These are phyloP conservation scores for Drosophila conformis DNA, from an alignment of 2,888 invertebrate genomes.

Conservation along the genomic window DNA sequence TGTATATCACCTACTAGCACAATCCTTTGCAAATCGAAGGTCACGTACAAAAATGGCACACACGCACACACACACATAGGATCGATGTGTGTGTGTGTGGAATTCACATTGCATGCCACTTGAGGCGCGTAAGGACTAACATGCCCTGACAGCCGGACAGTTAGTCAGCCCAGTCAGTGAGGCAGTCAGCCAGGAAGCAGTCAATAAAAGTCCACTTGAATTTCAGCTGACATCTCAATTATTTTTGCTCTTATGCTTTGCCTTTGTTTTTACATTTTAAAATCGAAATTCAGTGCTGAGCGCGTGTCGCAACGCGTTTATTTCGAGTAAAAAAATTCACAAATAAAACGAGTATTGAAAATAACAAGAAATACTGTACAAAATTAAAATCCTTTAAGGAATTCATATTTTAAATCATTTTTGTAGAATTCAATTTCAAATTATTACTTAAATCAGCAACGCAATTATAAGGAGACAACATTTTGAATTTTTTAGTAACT, in stretches of 20 bases:
- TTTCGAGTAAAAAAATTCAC: not conserved
- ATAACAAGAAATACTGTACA: not conserved
- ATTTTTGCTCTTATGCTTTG: slow-evolving; percentile 64
- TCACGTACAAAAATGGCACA: slow-evolving; percentile 25
- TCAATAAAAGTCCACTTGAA: slow-evolving; percentile 79
- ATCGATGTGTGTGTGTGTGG: slow-evolving; percentile 10
- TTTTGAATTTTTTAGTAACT: not conserved
- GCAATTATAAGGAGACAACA: not conserved
- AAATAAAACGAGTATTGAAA: not conserved
- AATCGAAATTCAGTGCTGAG: slow-evolving; percentile 14
- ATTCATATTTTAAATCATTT: not conserved
- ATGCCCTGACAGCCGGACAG: slow-evolving; percentile 41
- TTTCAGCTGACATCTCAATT: slow-evolving; percentile 77
- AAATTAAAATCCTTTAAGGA: not conserved
- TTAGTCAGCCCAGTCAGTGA: slow-evolving; percentile 11
- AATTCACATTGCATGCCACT: slow-evolving; percentile 58
- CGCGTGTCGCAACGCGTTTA: not conserved
- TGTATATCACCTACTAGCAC: slow-evolving; percentile 48
- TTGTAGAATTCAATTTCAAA: not conserved
- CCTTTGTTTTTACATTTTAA: slow-evolving; percentile 22
- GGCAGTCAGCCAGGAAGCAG: slow-evolving; percentile 60
- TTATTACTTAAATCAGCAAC: not conserved
- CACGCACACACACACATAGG: slow-evolving; percentile 5
- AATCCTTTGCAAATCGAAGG: slow-evolving; percentile 43
- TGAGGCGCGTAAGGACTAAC: slow-evolving; percentile 29